Conservation (phyloP, 2,888 invertebrate genomes). For the Drosophila lacicola region DNA sequence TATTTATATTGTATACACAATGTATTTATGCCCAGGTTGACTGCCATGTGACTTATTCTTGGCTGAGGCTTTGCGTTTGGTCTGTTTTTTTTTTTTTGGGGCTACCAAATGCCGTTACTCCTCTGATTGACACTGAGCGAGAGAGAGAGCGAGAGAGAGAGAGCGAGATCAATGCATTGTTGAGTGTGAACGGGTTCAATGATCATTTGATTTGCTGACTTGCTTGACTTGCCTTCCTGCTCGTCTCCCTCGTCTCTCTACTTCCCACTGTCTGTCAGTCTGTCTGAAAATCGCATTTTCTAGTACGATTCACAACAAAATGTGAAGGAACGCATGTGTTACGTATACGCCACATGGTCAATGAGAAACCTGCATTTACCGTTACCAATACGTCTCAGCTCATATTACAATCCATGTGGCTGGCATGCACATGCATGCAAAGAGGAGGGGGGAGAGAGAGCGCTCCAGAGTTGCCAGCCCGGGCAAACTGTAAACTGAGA, state of each 20-base stretch:
- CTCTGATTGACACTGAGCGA: neutral
- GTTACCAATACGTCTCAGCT: constrained; percentile 43
- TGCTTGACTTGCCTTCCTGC: neutral
- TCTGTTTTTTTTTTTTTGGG: constrained; percentile 1
- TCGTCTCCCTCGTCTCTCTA: neutral
- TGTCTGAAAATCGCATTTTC: constrained; percentile 15
- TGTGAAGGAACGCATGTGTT: constrained; percentile 29
- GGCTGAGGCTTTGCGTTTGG: constrained; percentile 13
- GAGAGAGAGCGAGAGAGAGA: constrained; percentile 7
- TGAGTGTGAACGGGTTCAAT: constrained; percentile 50
- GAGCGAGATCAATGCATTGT: constrained; percentile 62
- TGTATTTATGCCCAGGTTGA: constrained; percentile 22
- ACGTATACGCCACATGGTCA: constrained; percentile 63
- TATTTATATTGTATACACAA: neutral
- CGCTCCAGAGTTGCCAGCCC: constrained; percentile 1
- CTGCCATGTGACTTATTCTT: constrained; percentile 43
- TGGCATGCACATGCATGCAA: neutral
- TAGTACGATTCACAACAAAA: constrained; percentile 10
- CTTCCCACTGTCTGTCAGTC: neutral
- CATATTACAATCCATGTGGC: constrained; percentile 56
- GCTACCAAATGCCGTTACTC: constrained; percentile 64
- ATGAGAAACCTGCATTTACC: constrained; percentile 34
- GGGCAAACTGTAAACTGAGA: constrained; percentile 60
- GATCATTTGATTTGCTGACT: constrained; percentile 58
- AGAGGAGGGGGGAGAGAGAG: neutral